Base-by-base conservation (phyloP, 2,113 vertebrate genomes). In the Peromyscus maniculatus region DNA sequence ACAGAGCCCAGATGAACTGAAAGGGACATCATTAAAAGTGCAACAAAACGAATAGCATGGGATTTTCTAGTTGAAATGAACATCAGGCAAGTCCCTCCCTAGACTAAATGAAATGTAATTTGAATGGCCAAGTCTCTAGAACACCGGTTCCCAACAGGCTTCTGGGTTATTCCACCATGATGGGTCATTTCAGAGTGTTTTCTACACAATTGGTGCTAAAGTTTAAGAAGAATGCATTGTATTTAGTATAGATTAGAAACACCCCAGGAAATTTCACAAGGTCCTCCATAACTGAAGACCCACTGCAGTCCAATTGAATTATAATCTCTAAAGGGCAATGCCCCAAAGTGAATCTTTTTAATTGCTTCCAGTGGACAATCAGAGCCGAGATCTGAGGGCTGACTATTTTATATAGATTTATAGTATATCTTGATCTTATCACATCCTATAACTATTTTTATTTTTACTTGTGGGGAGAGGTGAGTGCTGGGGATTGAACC, bases 41-140 rank as follows among this genome's bases (percentile, higher is more conserved):
- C 17, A 39, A 43, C 31, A 88, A 77, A 91, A 86, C n/a, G 26
- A 84, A 24, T 22, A 66, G 62, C 36, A 2, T 31, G 26, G 2
- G 9, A 31, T 46, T 87, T 79, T 82, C 17, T 82, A 46, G 55
- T 52, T 78, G 31, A 91, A 94, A 91, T 91, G 52, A 88, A 80
- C 24, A 49, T 31, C 43, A 26, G 8, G 36, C 19, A 59, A 22
- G 15, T 1, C 1, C 7, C 19, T 74, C 19, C 46, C 36, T 36
- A 84, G 93, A 57, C 7, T 31, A 33, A 74, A 46, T 8, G 7
- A 87, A 90, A 83, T 0, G 21, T 31, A 83, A 13, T 57, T 52
- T 52, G 16, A 39, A 67, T 55, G 69, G 5, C 28, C 17, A 57
- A 7, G 36, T 33, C 46, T 71, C 15, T 49, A 71, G 24, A 22